Percentiles rank a stretch among this genome's conserved stretches.
phyloP scores from a whole-genome alignment of 2,113 vertebrate genomes.

The Oryzias javanicus region DNA sequence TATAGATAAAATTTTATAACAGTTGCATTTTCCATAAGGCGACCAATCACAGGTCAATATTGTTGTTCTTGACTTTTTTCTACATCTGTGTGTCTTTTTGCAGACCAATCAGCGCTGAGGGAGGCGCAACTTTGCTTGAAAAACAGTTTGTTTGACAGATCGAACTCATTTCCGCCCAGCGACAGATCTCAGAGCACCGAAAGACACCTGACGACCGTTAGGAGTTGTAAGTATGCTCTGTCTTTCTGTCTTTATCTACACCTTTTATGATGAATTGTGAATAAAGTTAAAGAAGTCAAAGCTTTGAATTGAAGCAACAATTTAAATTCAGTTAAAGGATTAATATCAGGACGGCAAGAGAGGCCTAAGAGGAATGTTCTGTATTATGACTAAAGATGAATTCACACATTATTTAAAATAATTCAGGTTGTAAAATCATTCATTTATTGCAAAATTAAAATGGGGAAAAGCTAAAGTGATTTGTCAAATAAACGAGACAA shows the following conservation, averaged over 20 bases:
- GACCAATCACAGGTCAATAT: slow-evolving; percentile 55
- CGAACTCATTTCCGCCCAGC: slow-evolving; percentile 43
- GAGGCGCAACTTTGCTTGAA: slow-evolving; percentile 53
- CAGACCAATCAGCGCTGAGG: slow-evolving; percentile 63
- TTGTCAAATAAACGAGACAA: background rate
- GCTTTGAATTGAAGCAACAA: background rate
- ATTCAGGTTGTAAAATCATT: background rate
- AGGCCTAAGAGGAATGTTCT: background rate
- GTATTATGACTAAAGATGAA: too few species aligned
- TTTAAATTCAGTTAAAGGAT: too few species aligned
- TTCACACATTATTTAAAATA: too few species aligned
- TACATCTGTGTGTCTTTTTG: slow-evolving; percentile 27
- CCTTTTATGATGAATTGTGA: background rate
- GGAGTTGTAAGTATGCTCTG: slow-evolving; percentile 42
- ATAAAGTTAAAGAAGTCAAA: background rate
- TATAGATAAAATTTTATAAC: background rate
- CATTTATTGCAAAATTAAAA: background rate
- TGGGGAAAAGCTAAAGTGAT: too few species aligned
- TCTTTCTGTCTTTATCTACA: background rate
- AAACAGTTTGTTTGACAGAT: slow-evolving; percentile 44
- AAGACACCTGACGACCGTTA: slow-evolving; percentile 5
- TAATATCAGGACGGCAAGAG: too few species aligned
- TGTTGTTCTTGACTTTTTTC: slow-evolving; percentile 29
- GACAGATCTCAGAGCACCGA: slow-evolving; percentile 20
- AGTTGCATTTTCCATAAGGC: background rate